A percentile compares a stretch with the other conserved stretches of the same genome.
These are phyloP conservation scores for Leptarthrus brevirostris DNA, from an alignment of 2,888 invertebrate genomes.

Conservation along the genomic window DNA sequence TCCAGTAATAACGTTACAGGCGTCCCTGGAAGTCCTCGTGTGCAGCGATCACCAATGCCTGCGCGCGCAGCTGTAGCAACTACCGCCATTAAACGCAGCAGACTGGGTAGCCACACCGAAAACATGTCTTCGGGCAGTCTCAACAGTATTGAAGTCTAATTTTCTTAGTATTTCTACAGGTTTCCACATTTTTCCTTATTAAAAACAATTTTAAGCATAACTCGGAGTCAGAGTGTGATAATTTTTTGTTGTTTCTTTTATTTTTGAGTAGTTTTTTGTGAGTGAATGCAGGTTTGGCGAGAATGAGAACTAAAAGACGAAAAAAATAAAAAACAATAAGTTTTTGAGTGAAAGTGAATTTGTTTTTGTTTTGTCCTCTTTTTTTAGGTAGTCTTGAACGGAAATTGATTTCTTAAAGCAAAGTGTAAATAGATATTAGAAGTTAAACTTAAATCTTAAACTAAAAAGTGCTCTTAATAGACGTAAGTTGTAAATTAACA, in stretches of 20 bases:
- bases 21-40: constrained; percentile 65
- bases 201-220: constrained; percentile 12
- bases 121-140: constrained; percentile 67
- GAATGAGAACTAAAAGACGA: not conserved
- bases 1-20: constrained; percentile 60
- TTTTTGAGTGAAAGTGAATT: no score
- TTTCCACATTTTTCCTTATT: not conserved
- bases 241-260: constrained; percentile 16
- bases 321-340: no score
- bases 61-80: constrained; percentile 58
- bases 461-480: not conserved
- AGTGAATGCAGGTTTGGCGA: not conserved
- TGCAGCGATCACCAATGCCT: constrained; percentile 66
- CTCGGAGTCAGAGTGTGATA: constrained; percentile 42
- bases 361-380: no score
- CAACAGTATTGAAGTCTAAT: constrained; percentile 67
- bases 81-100: constrained; percentile 63
- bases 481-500: not conserved
- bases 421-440: not conserved
- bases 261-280: not conserved
- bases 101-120: constrained; percentile 66
- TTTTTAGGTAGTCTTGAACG: no score
- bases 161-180: constrained; percentile 13
- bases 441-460: not conserved
- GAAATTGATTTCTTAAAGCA: not conserved